phyloP scores from a whole-genome alignment of 2,888 invertebrate species.

The Lathronympha strigana region DNA sequence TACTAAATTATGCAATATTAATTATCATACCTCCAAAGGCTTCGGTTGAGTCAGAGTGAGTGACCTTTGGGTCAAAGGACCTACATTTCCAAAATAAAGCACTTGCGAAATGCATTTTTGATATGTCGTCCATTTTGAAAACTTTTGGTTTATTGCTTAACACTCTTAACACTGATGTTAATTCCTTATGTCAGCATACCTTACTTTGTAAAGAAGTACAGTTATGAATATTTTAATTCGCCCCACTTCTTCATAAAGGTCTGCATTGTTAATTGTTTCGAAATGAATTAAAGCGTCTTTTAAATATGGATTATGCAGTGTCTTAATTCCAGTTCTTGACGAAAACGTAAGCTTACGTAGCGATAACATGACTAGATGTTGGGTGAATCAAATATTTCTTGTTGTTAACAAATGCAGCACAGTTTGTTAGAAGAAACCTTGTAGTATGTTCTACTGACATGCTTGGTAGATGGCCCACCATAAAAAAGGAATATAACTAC shows the following conservation, averaged over 20 bases:
- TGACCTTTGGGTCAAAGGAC: conserved; percentile 27
- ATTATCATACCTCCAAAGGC: conserved; percentile 47
- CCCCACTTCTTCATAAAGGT: conserved; percentile 19
- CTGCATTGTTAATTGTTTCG: background rate
- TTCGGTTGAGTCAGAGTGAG: conserved; percentile 19
- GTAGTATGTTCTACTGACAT: too few relatives aligned
- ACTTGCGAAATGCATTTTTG: conserved; percentile 50
- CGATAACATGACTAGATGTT: background rate
- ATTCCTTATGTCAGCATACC: conserved; percentile 25
- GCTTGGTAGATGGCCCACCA: too few relatives aligned
- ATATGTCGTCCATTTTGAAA: conserved; percentile 43
- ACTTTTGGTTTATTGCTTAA: conserved; percentile 52
- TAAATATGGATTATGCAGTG: background rate
- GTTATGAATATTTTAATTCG: conserved; percentile 28
- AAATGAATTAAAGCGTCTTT: background rate
- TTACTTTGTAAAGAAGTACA: conserved; percentile 27
- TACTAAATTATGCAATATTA: conserved; percentile 62
- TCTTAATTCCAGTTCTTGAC: background rate
- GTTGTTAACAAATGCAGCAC: background rate
- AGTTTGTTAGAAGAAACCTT: background rate
- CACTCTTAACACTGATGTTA: conserved; percentile 38
- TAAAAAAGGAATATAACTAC: too few relatives aligned
- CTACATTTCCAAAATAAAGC: conserved; percentile 25
- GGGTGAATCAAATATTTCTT: background rate
- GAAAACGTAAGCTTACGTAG: background rate